Evolutionary conservation across 2,113 vertebrate species (phyloP).

Genomic region (Elaphurus davidianus): DNA sequence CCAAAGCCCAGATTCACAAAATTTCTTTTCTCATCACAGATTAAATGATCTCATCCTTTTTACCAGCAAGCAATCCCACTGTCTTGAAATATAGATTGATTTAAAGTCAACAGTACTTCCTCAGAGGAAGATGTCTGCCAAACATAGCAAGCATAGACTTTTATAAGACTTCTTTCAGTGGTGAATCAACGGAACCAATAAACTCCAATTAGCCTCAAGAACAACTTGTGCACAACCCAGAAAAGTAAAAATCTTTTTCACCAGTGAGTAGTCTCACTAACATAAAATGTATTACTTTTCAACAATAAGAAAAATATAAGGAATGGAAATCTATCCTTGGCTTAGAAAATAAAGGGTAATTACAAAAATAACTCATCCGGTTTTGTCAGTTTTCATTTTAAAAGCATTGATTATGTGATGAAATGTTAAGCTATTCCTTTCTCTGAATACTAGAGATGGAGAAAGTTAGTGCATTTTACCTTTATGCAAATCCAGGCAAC

Average conservation of each 20-base stretch:
- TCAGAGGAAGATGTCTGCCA: background rate
- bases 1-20: background rate
- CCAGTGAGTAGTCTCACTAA: background rate
- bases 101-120: background rate
- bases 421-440: background rate
- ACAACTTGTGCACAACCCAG: background rate
- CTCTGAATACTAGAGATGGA: background rate
- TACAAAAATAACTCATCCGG: background rate
- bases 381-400: constrained; percentile 1
- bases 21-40: background rate
- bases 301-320: background rate
- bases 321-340: background rate
- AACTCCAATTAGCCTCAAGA: background rate
- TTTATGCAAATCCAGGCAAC: background rate
- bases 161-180: background rate
- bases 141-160: background rate
- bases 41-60: background rate
- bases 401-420: background rate
- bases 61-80: background rate
- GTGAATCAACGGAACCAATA: background rate
- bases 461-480: background rate
- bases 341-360: background rate
- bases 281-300: background rate
- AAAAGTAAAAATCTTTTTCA: background rate
- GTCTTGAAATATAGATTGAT: background rate